Percentiles rank a stretch among this genome's conserved stretches.
phyloP scores from a whole-genome alignment of 2,888 invertebrate species.

The Aphelenchoides bicaudatus region DNA sequence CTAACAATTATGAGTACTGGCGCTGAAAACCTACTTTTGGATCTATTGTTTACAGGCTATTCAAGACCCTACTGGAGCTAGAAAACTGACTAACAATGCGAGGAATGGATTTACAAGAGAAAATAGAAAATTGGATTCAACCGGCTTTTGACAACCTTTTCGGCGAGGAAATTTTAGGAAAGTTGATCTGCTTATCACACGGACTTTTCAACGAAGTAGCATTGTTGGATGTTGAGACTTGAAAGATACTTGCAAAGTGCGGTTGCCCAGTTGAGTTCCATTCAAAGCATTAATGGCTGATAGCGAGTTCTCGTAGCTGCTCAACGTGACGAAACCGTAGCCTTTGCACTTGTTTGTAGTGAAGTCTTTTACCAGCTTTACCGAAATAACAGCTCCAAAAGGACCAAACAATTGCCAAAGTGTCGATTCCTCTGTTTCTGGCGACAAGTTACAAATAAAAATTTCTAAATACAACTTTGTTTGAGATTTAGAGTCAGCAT shows the following conservation, averaged over 20 bases:
- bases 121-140: slow-evolving; percentile 4
- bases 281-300: slow-evolving; percentile 92
- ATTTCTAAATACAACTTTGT: too few species aligned
- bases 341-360: slow-evolving; percentile 96
- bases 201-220: slow-evolving; percentile 9
- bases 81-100: too few species aligned
- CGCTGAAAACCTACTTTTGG: too few species aligned
- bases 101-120: not conserved
- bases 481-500: not conserved
- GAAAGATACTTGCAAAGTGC: slow-evolving; percentile 78
- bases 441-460: slow-evolving; percentile 85
- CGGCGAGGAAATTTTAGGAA: too few species aligned
- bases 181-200: not conserved
- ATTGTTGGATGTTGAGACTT: slow-evolving; percentile 19
- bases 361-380: slow-evolving; percentile 87
- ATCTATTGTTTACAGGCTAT: too few species aligned
- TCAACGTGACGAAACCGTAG: slow-evolving; percentile 96
- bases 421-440: slow-evolving; percentile 84
- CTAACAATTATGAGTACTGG: too few species aligned
- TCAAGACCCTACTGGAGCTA: too few species aligned
- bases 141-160: too few species aligned
- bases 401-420: slow-evolving; percentile 93
- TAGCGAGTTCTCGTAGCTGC: slow-evolving; percentile 92
- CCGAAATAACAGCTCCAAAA: slow-evolving; percentile 92
- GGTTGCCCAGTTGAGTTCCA: slow-evolving; percentile 88